A percentile compares a stretch with the other conserved stretches of the same genome.
These are phyloP conservation scores for Sinocyclocheilus anshuiensis DNA, from an alignment of 2,113 vertebrate genomes.

Conservation along the genomic window DNA sequence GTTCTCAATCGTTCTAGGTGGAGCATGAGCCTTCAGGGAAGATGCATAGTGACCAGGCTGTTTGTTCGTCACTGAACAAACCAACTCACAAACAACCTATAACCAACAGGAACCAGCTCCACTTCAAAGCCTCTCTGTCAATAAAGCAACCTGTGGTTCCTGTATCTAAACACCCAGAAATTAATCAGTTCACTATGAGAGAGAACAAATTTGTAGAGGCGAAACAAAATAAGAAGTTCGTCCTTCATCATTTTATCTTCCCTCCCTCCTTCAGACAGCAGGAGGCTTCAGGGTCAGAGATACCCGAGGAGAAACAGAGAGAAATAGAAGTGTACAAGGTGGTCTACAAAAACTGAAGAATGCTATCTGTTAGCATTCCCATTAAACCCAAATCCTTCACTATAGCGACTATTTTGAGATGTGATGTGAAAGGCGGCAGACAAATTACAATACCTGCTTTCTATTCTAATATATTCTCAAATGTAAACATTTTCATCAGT, in stretches of 20 bases:
- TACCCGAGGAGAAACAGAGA: neutral
- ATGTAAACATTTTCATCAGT: too few relatives aligned
- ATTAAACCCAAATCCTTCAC: neutral
- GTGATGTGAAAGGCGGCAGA: neutral
- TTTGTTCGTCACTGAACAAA: conserved; percentile 29
- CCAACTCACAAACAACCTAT: conserved; percentile 25
- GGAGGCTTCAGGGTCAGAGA: conserved; percentile 9
- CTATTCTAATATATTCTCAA: neutral
- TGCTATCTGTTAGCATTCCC: neutral
- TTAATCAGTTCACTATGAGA: conserved; percentile 7
- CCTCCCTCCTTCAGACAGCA: conserved; percentile 3
- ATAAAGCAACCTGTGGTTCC: conserved; percentile 22
- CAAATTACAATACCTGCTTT: neutral
- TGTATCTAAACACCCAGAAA: conserved; percentile 27
- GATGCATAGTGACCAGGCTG: conserved; percentile 9
- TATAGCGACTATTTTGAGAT: neutral
- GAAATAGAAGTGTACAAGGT: neutral
- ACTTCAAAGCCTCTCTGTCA: neutral
- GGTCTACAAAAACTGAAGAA: neutral
- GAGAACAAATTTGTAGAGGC: neutral
- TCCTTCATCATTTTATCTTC: conserved; percentile 23
- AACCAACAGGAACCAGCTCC: neutral
- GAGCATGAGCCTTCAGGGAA: conserved; percentile 22
- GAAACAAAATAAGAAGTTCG: conserved; percentile 4
- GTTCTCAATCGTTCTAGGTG: conserved; percentile 20